phyloP scores from a whole-genome alignment of 2,797 vertebrate genomes.

The Crenichthys baileyi region DNA sequence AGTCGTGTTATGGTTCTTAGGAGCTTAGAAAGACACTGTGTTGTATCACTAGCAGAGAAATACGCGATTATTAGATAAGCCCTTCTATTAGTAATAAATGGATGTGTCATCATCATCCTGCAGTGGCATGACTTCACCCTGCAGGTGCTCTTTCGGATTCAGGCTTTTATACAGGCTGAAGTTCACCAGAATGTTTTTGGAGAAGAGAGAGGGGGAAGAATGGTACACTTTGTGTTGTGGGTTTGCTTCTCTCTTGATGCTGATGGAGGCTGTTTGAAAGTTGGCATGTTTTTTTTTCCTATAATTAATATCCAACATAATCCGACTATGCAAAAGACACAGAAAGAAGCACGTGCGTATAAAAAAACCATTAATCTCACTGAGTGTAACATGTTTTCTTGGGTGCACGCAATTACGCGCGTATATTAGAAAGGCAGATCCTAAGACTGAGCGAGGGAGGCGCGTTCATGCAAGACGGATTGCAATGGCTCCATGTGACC shows the following conservation, averaged over 20 bases:
- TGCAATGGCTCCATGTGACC: constrained; percentile 85
- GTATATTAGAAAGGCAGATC: constrained; percentile 17
- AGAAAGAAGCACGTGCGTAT: background rate
- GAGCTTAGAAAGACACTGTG: constrained; percentile 11
- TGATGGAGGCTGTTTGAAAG: background rate
- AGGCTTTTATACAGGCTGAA: constrained; percentile 12
- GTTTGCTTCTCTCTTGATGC: constrained; percentile 1
- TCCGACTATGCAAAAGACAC: background rate
- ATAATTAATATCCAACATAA: constrained; percentile 6
- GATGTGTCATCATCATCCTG: constrained; percentile 55
- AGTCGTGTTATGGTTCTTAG: background rate
- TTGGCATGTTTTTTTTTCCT: background rate
- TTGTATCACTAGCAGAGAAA: background rate
- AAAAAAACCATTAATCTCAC: background rate
- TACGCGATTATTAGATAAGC: background rate
- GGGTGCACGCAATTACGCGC: constrained; percentile 32
- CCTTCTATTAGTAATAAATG: constrained; percentile 39
- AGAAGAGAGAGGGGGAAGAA: background rate
- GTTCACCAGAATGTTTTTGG: constrained; percentile 13
- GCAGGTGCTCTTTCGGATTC: constrained; percentile 36
- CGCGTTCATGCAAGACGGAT: constrained; percentile 68
- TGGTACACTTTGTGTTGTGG: background rate
- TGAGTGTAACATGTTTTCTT: constrained; percentile 27
- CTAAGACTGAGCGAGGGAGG: constrained; percentile 35
- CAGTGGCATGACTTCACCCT: constrained; percentile 63